Percentiles rank a stretch among this genome's conserved stretches.
These are phyloP conservation scores for Cheilinus undulatus DNA, from an alignment of 2,113 vertebrate species.

Conservation along the genomic window DNA sequence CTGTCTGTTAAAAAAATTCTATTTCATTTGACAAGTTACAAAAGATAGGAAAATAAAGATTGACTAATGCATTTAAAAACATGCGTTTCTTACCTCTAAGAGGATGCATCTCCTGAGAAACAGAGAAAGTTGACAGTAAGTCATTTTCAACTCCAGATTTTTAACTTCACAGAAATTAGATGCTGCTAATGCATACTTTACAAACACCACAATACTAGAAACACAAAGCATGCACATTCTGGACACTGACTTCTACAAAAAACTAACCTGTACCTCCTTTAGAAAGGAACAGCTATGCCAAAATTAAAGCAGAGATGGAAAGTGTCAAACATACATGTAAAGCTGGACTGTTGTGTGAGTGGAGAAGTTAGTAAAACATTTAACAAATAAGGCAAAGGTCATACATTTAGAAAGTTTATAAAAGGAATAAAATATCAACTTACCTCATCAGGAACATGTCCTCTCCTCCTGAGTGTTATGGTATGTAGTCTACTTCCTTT, in stretches of 20 bases:
- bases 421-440: background rate
- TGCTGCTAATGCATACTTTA: background rate
- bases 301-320: conserved; percentile 31
- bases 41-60: background rate
- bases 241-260: background rate
- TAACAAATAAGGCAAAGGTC: background rate
- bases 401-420: background rate
- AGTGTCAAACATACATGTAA: background rate
- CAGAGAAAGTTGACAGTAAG: conserved; percentile 5
- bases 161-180: background rate
- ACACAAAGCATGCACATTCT: conserved; percentile 12
- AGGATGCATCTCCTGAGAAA: conserved; percentile 25
- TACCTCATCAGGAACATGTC: background rate
- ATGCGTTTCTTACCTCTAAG: conserved; percentile 44
- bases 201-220: conserved; percentile 9
- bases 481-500: rapidly evolving
- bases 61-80: background rate
- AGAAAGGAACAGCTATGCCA: conserved; percentile 41
- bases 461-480: rapidly evolving
- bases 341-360: background rate
- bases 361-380: background rate
- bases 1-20: too few species aligned
- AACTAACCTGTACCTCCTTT: conserved; percentile 56
- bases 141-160: background rate
- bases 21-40: too few species aligned